Conservation (phyloP, 2,113 vertebrate genomes). For the Coturnix japonica region DNA sequence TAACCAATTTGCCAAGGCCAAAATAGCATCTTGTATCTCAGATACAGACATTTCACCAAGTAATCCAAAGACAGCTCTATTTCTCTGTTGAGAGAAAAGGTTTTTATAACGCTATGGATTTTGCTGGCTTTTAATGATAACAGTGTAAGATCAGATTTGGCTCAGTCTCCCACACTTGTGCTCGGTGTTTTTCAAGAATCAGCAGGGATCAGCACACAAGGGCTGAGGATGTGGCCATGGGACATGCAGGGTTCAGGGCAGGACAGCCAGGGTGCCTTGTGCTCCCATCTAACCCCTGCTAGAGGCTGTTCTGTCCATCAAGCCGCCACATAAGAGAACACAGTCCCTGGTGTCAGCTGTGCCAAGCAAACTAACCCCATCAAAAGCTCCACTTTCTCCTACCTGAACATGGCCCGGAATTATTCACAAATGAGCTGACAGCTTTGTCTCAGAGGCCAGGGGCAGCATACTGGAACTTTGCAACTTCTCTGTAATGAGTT, state of each 20-base stretch:
- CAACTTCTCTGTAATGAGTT: not conserved
- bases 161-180: not conserved
- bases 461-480: not conserved
- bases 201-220: not conserved
- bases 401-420: not conserved
- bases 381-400: not conserved
- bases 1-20: not conserved
- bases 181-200: not conserved
- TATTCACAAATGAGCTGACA: not conserved
- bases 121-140: not conserved
- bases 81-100: not conserved
- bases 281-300: not conserved
- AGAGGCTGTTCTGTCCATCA: not conserved
- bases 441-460: not conserved
- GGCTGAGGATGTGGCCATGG: not conserved
- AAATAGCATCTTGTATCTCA: not conserved
- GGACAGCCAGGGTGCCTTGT: not conserved
- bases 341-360: not conserved
- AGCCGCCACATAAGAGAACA: not conserved
- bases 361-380: not conserved
- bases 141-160: not conserved
- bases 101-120: accelerated
- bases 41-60: not conserved
- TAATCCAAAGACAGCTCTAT: not conserved
- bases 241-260: accelerated